phyloP scores from a whole-genome alignment of 2,113 vertebrate species.

The Hydropotes inermis region DNA sequence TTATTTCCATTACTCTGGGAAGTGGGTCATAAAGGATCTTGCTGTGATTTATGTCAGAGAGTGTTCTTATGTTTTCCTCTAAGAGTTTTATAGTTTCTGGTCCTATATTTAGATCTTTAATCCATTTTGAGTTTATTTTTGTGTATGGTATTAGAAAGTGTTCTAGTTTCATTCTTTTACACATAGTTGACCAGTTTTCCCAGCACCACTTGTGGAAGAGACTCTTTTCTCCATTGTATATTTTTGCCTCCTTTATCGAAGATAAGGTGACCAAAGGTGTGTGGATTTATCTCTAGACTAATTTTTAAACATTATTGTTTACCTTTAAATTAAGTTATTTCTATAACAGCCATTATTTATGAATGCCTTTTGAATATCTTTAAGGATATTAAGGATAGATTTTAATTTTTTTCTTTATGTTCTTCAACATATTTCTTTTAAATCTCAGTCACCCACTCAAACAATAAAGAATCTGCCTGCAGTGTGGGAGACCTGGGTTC shows the following conservation, averaged over 20 bases:
- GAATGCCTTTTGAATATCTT: background rate
- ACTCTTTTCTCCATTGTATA: background rate
- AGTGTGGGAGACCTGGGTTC: background rate
- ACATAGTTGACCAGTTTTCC: background rate
- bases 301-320: background rate
- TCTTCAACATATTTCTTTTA: background rate
- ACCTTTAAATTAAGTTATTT: constrained; percentile 11
- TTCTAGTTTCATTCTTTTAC: background rate
- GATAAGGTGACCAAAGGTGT: background rate
- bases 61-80: background rate
- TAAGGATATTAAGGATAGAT: background rate
- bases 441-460: background rate
- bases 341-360: background rate
- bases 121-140: background rate
- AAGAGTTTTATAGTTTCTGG: background rate
- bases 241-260: background rate
- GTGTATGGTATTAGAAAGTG: background rate
- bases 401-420: background rate
- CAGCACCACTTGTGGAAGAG: background rate
- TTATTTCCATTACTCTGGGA: background rate
- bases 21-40: background rate
- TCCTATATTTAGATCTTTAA: background rate
- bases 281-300: background rate
- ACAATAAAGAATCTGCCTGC: background rate
- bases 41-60: background rate